Conservation (phyloP, 2,113 vertebrate species). For the Colius striatus region DNA sequence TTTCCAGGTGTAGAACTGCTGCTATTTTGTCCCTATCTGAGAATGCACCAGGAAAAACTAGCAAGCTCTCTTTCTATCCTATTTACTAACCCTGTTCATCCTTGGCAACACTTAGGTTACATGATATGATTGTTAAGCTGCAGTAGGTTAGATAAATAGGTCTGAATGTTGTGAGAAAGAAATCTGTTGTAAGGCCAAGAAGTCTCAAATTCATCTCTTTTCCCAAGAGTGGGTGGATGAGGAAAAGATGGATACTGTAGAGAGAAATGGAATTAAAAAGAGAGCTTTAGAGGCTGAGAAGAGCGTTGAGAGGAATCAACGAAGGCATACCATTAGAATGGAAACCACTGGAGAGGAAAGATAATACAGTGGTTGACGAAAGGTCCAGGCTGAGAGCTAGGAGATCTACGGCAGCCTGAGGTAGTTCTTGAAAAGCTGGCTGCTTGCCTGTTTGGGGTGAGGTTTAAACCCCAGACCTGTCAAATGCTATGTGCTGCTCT, state of each 20-base stretch:
- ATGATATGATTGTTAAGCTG: background rate
- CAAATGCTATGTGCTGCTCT: background rate
- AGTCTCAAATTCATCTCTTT: background rate
- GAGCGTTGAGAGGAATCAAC: background rate
- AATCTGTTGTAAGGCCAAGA: background rate
- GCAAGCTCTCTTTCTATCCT: background rate
- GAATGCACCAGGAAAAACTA: background rate
- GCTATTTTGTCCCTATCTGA: background rate
- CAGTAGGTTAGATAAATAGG: background rate
- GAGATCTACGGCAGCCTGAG: background rate
- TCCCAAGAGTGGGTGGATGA: background rate
- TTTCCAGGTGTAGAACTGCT: conserved; percentile 13
- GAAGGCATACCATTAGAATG: background rate
- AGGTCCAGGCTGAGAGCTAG: background rate
- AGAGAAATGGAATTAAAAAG: background rate
- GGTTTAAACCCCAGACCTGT: background rate
- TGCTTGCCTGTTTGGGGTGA: background rate
- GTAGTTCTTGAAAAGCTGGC: conserved; percentile 9
- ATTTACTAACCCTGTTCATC: background rate
- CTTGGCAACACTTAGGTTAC: background rate
- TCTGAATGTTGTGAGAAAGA: background rate
- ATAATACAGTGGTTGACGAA: background rate
- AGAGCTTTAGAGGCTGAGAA: background rate
- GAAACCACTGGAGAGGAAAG: background rate
- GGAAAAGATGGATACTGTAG: background rate